Conservation (phyloP, 2,888 invertebrate genomes). For the Tiliacea citrago region DNA sequence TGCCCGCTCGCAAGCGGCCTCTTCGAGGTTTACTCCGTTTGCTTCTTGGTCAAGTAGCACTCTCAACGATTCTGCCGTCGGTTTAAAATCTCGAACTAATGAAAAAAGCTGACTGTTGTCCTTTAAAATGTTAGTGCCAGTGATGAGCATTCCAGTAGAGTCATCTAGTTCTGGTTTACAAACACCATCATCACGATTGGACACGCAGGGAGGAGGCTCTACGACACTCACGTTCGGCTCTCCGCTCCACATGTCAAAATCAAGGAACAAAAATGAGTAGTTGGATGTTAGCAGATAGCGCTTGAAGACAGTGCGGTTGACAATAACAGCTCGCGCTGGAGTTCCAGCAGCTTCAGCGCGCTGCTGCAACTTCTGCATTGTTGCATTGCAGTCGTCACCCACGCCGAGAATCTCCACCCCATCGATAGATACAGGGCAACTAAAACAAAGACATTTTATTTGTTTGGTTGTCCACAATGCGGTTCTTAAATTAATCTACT, state of each 20-base stretch:
- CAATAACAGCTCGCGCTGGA: neutral
- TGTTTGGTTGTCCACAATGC: neutral
- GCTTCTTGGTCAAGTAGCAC: conserved; percentile 26
- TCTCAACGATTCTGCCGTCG: conserved; percentile 10
- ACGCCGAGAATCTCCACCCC: neutral
- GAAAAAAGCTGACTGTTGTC: conserved; percentile 2
- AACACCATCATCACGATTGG: neutral
- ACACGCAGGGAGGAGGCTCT: conserved; percentile 36
- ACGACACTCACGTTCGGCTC: conserved; percentile 8
- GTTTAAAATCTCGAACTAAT: conserved; percentile 16
- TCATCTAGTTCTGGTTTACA: conserved; percentile 38
- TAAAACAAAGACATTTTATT: conserved; percentile 4
- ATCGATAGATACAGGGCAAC: neutral
- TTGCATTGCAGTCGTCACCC: conserved; percentile 2
- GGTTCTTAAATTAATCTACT: neutral
- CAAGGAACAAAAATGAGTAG: conserved; percentile 56
- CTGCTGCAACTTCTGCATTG: neutral
- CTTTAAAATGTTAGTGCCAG: conserved; percentile 2
- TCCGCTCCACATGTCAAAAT: conserved; percentile 52
- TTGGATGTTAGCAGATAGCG: neutral
- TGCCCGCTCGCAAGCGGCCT: conserved; percentile 26
- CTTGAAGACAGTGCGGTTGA: conserved; percentile 12
- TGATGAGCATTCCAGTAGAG: conserved; percentile 33
- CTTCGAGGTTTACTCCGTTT: conserved; percentile 10
- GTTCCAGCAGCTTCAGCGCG: neutral